phyloP scores from a whole-genome alignment of 1,140 invertebrate species.

The Drosophila chauvacae region DNA sequence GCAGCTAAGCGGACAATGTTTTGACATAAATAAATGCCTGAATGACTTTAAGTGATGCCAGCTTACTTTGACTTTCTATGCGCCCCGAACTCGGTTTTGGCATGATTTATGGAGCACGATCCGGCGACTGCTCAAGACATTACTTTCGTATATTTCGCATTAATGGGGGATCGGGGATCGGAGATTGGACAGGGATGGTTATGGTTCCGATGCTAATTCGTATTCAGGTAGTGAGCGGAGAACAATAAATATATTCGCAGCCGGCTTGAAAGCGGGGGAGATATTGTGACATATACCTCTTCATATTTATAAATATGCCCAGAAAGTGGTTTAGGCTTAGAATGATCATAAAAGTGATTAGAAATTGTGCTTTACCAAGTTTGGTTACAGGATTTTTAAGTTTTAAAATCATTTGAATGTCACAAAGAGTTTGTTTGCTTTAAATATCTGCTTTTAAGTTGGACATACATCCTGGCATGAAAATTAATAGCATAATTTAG shows the following conservation, averaged over 20 bases:
- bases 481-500: no score
- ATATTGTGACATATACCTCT: conserved; percentile 17
- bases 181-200: conserved; percentile 1
- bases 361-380: not conserved
- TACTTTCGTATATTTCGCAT: conserved; percentile 37
- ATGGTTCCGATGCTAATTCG: conserved; percentile 43
- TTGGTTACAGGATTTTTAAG: not conserved
- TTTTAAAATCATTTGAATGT: not conserved
- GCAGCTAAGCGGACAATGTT: conserved; percentile 70
- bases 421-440: not conserved
- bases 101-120: conserved; percentile 74
- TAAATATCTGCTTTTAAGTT: not conserved
- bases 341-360: not conserved
- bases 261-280: conserved; percentile 6
- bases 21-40: conserved; percentile 82
- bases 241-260: conserved; percentile 48
- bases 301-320: not conserved
- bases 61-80: conserved; percentile 75
- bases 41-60: conserved; percentile 80
- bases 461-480: no score
- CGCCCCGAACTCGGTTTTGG: conserved; percentile 58
- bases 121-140: conserved; percentile 58
- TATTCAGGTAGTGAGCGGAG: conserved; percentile 44
- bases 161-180: conserved; percentile 21
- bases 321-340: conserved; percentile 16